Evolutionary conservation across 1,140 invertebrate genomes (phyloP).

Genomic region (Leptonema lineaticorne): DNA sequence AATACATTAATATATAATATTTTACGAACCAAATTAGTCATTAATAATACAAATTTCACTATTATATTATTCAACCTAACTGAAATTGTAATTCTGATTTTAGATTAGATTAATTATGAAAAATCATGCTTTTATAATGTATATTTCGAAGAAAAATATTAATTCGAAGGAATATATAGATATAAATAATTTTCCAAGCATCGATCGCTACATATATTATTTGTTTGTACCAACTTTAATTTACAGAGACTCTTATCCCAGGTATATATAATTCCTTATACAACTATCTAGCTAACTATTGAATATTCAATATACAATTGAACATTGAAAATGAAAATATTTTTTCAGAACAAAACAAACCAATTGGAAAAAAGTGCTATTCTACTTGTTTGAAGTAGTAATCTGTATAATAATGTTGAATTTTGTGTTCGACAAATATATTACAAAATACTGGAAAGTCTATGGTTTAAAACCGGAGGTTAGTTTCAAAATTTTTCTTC

Average conservation of each 20-base stretch:
- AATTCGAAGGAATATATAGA: slow-evolving; percentile 34
- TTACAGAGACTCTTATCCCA: slow-evolving; percentile 83
- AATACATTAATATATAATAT: slow-evolving; percentile 71
- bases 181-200: slow-evolving; percentile 59
- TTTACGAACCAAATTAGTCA: too few species aligned
- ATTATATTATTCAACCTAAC: slow-evolving; percentile 69
- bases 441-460: slow-evolving; percentile 1
- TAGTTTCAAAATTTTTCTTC: too few species aligned
- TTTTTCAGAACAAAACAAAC: slow-evolving; percentile 60
- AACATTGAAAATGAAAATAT: too few species aligned
- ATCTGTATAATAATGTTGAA: slow-evolving; percentile 76
- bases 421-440: slow-evolving; percentile 74
- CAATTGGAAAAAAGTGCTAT: slow-evolving; percentile 72
- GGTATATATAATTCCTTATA: slow-evolving; percentile 63
- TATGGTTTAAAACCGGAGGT: too few species aligned
- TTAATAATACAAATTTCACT: too few species aligned
- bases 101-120: slow-evolving; percentile 85
- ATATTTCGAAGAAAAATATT: slow-evolving; percentile 61
- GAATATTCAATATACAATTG: too few species aligned
- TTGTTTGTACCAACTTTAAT: slow-evolving; percentile 87
- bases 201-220: slow-evolving; percentile 81
- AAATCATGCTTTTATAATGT: slow-evolving; percentile 76
- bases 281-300: too few species aligned
- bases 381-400: slow-evolving; percentile 71
- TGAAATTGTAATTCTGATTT: slow-evolving; percentile 71